Percentiles rank a stretch among this genome's conserved stretches.
phyloP scores from a whole-genome alignment of 2,888 invertebrate species.

The Anthoptus insignis region DNA sequence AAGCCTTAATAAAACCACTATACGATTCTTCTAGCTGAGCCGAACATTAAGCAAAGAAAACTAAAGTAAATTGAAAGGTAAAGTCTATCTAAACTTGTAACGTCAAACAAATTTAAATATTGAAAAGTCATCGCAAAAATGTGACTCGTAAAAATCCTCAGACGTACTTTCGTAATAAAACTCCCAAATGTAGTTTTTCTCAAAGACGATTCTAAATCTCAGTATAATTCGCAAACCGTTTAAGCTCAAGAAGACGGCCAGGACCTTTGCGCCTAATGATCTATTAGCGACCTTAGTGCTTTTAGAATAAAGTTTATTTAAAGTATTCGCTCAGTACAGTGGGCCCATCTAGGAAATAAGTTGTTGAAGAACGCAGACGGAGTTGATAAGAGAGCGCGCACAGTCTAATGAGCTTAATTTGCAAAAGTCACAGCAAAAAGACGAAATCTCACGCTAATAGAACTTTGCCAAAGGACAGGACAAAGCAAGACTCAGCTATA shows the following conservation, averaged over 20 bases:
- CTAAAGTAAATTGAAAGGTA: neutral
- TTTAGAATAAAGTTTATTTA: neutral
- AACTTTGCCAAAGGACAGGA: constrained; percentile 60
- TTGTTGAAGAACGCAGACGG: constrained; percentile 55
- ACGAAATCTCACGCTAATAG: constrained; percentile 62
- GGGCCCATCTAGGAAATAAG: constrained; percentile 39
- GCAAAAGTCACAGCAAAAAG: constrained; percentile 70
- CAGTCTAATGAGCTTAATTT: constrained; percentile 77
- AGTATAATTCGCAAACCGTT: constrained; percentile 24
- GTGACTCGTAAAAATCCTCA: neutral
- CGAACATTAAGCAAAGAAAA: no score
- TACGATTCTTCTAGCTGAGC: no score
- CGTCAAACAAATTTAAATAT: neutral
- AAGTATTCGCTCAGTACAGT: neutral
- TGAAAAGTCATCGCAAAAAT: no score
- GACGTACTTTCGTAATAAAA: constrained; percentile 1
- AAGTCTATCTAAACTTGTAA: neutral
- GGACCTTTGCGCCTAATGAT: neutral
- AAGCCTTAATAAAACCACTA: no score
- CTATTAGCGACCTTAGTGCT: neutral
- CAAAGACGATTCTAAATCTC: constrained; percentile 20
- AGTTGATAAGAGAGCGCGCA: constrained; percentile 53
- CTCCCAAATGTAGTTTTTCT: constrained; percentile 19
- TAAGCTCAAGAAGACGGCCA: constrained; percentile 25
- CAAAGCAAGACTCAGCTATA: constrained; percentile 34